phyloP scores from a whole-genome alignment of 2,888 invertebrate genomes.

The Pelosia muscerda region DNA sequence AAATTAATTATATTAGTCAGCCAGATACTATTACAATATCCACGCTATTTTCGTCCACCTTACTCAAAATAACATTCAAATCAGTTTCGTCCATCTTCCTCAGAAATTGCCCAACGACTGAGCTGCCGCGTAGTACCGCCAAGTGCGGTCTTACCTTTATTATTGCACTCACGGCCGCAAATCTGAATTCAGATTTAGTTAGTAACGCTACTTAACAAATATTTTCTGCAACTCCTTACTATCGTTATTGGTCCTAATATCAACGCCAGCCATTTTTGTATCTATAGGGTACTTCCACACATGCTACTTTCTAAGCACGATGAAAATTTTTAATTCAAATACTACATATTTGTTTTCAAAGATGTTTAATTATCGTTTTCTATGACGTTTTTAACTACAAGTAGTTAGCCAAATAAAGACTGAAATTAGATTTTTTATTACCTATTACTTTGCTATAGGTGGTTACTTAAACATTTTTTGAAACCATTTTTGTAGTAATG shows the following conservation, averaged over 20 bases:
- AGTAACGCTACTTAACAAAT: no score
- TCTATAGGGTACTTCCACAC: slow-evolving; percentile 23
- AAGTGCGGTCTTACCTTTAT: no score
- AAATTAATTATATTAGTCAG: no score
- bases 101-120: no score
- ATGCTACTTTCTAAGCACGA: slow-evolving; percentile 41
- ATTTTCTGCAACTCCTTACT: no score
- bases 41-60: no score
- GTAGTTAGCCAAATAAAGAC: not conserved
- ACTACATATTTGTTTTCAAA: slow-evolving; percentile 7
- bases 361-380: not conserved
- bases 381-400: not conserved
- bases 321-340: slow-evolving; percentile 35
- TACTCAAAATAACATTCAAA: no score
- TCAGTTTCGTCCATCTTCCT: no score
- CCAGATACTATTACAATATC: no score
- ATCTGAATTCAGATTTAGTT: no score
- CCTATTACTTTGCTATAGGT: not conserved
- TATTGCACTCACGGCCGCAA: no score
- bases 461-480: not conserved
- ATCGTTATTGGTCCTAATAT: slow-evolving; percentile 17
- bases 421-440: not conserved
- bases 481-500: slow-evolving; percentile 7
- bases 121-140: no score
- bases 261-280: not conserved